phyloP scores from a whole-genome alignment of 2,113 vertebrate genomes.

The Prunella himalayana region DNA sequence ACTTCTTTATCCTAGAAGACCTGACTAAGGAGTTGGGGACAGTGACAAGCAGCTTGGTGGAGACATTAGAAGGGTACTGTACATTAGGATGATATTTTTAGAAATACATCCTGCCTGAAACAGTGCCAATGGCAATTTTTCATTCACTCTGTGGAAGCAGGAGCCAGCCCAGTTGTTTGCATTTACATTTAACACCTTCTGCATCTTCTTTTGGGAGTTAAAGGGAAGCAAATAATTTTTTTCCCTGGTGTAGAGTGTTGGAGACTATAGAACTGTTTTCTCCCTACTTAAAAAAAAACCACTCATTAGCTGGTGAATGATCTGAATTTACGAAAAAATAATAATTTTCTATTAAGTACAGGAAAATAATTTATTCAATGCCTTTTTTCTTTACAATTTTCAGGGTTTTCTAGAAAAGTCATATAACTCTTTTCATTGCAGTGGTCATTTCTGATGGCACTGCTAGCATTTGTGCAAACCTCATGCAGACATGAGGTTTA shows the following conservation, averaged over 20 bases:
- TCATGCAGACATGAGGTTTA: background rate
- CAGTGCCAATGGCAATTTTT: background rate
- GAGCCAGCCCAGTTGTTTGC: background rate
- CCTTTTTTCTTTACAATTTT: background rate
- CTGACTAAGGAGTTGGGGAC: background rate
- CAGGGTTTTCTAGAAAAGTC: background rate
- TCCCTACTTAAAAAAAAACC: background rate
- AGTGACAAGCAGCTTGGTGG: background rate
- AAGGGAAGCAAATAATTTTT: background rate
- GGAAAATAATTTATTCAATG: background rate
- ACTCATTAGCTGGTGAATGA: background rate
- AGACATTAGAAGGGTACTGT: background rate
- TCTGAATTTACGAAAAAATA: background rate
- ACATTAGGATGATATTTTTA: background rate
- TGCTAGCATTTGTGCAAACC: background rate
- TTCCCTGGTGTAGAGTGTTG: background rate
- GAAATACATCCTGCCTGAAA: background rate
- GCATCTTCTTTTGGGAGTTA: background rate
- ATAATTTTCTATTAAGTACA: background rate
- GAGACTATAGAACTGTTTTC: background rate
- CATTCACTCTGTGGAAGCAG: background rate
- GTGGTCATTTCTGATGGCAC: background rate
- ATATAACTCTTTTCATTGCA: background rate
- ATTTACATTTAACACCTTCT: background rate
- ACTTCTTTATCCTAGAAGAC: background rate